These are phyloP conservation scores for Chalcis sispes DNA, from an alignment of 2,888 invertebrate species.

Conservation along the genomic window DNA sequence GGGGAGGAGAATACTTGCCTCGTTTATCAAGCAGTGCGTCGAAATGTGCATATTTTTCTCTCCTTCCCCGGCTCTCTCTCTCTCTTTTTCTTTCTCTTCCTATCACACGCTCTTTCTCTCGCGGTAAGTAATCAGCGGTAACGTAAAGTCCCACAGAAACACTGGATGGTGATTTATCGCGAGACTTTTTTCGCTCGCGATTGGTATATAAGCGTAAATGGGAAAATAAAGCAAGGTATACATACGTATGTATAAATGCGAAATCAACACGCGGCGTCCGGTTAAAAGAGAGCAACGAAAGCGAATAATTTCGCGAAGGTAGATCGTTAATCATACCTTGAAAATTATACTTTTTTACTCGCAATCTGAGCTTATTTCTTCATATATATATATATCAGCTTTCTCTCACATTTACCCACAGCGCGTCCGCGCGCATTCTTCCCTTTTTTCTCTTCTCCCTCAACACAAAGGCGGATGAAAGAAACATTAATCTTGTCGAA, in stretches of 20 bases:
- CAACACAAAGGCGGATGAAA: background rate
- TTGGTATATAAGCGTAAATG: no score
- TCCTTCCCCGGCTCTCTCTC: background rate
- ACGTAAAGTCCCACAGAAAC: no score
- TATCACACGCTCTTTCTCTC: no score
- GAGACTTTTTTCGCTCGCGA: no score
- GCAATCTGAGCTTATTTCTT: background rate
- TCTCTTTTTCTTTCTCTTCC: no score
- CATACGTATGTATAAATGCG: no score
- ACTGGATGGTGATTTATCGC: no score
- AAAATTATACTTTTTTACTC: constrained; percentile 25
- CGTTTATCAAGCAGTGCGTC: constrained; percentile 37
- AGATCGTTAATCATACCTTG: constrained; percentile 29
- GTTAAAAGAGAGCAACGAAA: constrained; percentile 18
- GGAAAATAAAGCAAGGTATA: background rate
- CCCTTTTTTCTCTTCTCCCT: background rate
- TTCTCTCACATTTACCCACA: background rate
- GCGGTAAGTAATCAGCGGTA: background rate
- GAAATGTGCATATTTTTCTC: constrained; percentile 32
- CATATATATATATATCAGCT: no score
- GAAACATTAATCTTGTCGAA: constrained; percentile 42
- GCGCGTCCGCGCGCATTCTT: no score
- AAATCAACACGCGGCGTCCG: no score
- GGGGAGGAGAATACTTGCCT: background rate
- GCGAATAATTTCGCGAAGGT: background rate